A percentile compares a stretch with the other conserved stretches of the same genome.
Evolutionary conservation across 2,113 vertebrate species (phyloP).

Genomic region (human): GRCh38 chr3:53534501-53535000

Average conservation of each 20-base stretch:
- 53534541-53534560: not conserved
- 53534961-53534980: not conserved
- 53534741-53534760: conserved; percentile 35
- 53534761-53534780: conserved; percentile 52
- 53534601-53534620: not conserved
- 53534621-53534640: not conserved
- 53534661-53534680: not conserved
- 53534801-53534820: conserved; percentile 2
- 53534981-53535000: not conserved
- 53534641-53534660: not conserved
- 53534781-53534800: conserved; percentile 55
- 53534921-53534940: not conserved
- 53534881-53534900: not conserved
- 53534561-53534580: not conserved
- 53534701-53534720: conserved; percentile 39
- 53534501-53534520: not conserved
- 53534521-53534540: not conserved
- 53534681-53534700: not conserved
- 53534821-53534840: conserved; percentile 12
- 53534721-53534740: conserved; percentile 56
- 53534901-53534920: not conserved
- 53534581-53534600: not conserved
- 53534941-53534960: not conserved
- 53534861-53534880: not conserved
- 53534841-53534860: not conserved